Conservation (phyloP, 2,888 invertebrate genomes). For the Tuberolachnus salignus region DNA sequence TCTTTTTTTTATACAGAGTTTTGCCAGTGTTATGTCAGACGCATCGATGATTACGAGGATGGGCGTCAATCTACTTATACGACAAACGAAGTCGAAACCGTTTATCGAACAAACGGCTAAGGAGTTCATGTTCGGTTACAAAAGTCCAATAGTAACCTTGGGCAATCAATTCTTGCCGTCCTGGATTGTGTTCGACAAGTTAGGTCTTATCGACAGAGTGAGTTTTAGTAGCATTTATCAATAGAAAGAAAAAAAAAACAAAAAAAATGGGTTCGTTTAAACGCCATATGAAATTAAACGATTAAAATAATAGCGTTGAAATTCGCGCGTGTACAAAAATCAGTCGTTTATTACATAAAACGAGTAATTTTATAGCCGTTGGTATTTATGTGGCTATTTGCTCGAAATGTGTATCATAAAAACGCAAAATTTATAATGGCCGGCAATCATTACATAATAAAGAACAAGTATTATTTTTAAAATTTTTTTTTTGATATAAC, state of each 20-base stretch:
- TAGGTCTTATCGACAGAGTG: constrained; percentile 87
- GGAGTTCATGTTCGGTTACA: constrained; percentile 89
- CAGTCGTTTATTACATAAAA: too few species aligned
- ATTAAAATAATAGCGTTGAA: too few species aligned
- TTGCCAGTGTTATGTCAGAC: constrained; percentile 76
- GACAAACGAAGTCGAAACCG: constrained; percentile 72
- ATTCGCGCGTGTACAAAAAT: too few species aligned
- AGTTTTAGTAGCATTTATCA: constrained; percentile 61
- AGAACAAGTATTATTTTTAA: too few species aligned
- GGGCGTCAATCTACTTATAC: constrained; percentile 74
- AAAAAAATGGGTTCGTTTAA: too few species aligned
- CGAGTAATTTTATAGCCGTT: too few species aligned
- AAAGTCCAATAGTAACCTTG: constrained; percentile 79
- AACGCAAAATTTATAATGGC: too few species aligned
- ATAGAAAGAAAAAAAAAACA: not conserved
- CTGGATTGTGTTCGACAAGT: constrained; percentile 85
- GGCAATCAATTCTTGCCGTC: constrained; percentile 82
- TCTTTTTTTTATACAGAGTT: constrained; percentile 77
- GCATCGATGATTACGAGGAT: constrained; percentile 71
- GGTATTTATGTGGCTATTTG: too few species aligned
- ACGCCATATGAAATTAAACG: too few species aligned
- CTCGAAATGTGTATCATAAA: too few species aligned
- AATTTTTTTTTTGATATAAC: too few species aligned
- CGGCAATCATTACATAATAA: too few species aligned
- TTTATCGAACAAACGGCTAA: constrained; percentile 80